These are phyloP conservation scores for Taurulus bubalis DNA, from an alignment of 2,113 vertebrate species.

Conservation along the genomic window DNA sequence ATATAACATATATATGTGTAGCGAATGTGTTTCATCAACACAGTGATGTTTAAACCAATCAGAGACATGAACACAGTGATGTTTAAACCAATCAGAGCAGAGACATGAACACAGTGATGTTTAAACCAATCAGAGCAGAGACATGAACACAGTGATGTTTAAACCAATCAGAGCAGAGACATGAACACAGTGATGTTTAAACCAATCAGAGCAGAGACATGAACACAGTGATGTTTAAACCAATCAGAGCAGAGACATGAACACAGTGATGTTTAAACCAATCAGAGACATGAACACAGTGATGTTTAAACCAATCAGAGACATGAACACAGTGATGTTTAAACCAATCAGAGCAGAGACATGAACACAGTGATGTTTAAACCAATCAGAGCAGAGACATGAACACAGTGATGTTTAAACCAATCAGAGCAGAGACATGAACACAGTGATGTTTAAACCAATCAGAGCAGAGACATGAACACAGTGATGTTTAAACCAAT, in stretches of 20 bases:
- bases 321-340: too few species aligned
- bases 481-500: background rate
- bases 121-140: too few species aligned
- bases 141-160: too few species aligned
- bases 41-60: too few species aligned
- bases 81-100: conserved; percentile 12
- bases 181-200: background rate
- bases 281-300: too few species aligned
- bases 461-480: too few species aligned
- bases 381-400: background rate
- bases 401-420: background rate
- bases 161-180: too few species aligned
- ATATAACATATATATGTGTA: background rate
- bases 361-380: background rate
- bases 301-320: background rate
- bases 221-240: background rate
- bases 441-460: too few species aligned
- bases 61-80: too few species aligned
- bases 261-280: background rate
- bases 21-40: too few species aligned
- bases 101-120: too few species aligned
- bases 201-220: background rate
- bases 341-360: background rate
- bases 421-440: conserved; percentile 11
- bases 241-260: background rate